Evolutionary conservation across 2,888 invertebrate genomes (phyloP).

Genomic region (Cheilosia vernalis): DNA sequence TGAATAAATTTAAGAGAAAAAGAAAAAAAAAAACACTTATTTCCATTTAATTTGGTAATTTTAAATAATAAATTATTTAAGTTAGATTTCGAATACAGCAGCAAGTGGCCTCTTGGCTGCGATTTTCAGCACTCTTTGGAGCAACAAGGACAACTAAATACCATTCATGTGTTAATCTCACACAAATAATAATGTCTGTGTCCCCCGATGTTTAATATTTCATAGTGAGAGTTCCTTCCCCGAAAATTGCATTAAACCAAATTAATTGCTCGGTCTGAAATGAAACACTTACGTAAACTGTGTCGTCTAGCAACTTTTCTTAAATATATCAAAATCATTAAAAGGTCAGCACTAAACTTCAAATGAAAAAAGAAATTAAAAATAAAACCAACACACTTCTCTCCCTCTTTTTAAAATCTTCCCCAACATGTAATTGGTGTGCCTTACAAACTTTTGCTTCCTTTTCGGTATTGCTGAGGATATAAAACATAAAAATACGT

Average conservation of each 20-base stretch:
- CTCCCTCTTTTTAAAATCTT: not conserved
- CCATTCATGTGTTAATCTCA: not conserved
- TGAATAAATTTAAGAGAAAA: too few species aligned
- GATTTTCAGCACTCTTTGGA: not conserved
- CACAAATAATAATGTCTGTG: slow-evolving; percentile 9
- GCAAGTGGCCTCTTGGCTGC: not conserved
- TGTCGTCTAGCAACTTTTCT: slow-evolving; percentile 29
- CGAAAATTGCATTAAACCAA: slow-evolving; percentile 24
- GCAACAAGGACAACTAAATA: not conserved
- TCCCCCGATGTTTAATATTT: slow-evolving; percentile 23
- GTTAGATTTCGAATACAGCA: not conserved
- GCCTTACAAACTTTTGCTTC: slow-evolving; percentile 65
- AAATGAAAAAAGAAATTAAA: not conserved
- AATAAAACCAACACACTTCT: not conserved
- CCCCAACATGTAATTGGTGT: slow-evolving; percentile 44
- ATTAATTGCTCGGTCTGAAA: slow-evolving; percentile 39
- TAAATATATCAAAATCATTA: slow-evolving; percentile 64
- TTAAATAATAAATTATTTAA: too few species aligned
- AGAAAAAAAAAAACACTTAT: too few species aligned
- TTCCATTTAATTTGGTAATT: too few species aligned
- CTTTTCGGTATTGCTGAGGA: slow-evolving; percentile 21
- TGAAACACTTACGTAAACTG: slow-evolving; percentile 19
- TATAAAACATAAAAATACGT: not conserved
- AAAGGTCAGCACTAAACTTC: slow-evolving; percentile 40
- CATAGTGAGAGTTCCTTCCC: not conserved